Evolutionary conservation across 1,140 invertebrate genomes (phyloP), one percentile per base, ranked within the genome.

Genomic region (Heliconius melpomene): DNA sequence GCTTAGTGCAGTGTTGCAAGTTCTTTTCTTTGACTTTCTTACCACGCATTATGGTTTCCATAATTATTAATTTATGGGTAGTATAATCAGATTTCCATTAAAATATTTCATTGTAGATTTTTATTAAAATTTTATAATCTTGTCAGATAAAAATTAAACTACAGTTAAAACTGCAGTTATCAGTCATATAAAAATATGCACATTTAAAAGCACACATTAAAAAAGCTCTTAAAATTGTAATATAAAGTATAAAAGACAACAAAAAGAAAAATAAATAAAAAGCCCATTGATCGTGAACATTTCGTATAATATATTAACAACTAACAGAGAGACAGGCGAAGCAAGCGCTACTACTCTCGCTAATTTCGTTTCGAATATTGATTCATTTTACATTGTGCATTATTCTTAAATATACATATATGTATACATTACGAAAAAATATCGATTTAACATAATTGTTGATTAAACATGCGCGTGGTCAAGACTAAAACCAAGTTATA

Each of bases 261-360:
- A n/a, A n/a, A n/a, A n/a, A 72, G 36, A 57, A 79, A 75, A 83
- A 77, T 79, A 85, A 89, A 89, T 85, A 87, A 88, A 89, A 91
- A 88, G 83, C 84, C 85, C 82, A 78, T 79, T 87, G 84, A 86
- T 92, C 82, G 85, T 89, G 90, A 91, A 92, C 87, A 85, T 86
- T 88, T 88, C 88, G 86, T 92, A 92, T 92, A 91, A 90, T 92
- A 89, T 77, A 84, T 88, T 90, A 90, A 91, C 87, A 90, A 88
- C 88, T 88, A 91, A 91, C 84, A 90, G 85, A 90, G 85, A 90
- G 84, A 89, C 85, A 88, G 87, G 89, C 89, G 84, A 85, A 80
- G 79, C 83, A 80, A 79, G 80, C 82, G 78, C 74, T 75, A 82
- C 74, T 72, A 82, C 83, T 84, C 83, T 80, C 83, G 74, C 74